Evolutionary conservation across 2,888 invertebrate genomes (phyloP), one percentile per base, ranked within the genome.

Genomic region (Drosophila hamatofila): DNA sequence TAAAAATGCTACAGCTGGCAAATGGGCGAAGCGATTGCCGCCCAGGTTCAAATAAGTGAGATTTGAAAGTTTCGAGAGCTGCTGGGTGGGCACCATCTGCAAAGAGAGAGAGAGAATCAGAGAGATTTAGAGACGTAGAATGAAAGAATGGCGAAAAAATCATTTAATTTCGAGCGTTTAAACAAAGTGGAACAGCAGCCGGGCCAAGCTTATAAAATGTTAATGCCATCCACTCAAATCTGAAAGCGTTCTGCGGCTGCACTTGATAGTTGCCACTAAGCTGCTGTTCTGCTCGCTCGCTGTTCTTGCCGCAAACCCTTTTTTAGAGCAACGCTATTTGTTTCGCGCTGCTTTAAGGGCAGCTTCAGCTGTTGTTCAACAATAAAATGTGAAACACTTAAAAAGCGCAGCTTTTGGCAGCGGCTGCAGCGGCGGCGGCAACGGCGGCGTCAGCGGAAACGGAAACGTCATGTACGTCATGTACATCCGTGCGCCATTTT

Each of bases 1-100:
- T 89, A 96, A 95, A 91, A 98, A 96, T 74, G 97, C 97, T 61
- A 96, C 95, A 21, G 96, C 95, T 72, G 96, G 95, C 83, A 97
- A 93, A 83, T 94, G 94, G 81, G 94, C 94, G 86, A 97, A 95
- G 83, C 95, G 96, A 93, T 97, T 97, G 78, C 96, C 95, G 91
- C 96, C 97, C 87, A 97, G 93, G 89, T 96, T 95, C 81, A 97
- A 94, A 91, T 95, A 95, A 71, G 95, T 95, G 82, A 97, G 94
- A 91, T 96, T 96, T 72, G 95, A 95, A 91, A 97, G 93, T 93
- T 96, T 96, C 37, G 96, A 95, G 72, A 97, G 93, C 70, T 97
- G 95, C 69, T 94, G 94, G 54, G 96, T 96, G 78, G 97, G 97
- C 80, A 98, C 93, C 91, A 92, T 91, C 93, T 93, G 91, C 30